Base-by-base conservation (phyloP, 2,113 vertebrate genomes). In the Chloropsis cyanopogon region DNA sequence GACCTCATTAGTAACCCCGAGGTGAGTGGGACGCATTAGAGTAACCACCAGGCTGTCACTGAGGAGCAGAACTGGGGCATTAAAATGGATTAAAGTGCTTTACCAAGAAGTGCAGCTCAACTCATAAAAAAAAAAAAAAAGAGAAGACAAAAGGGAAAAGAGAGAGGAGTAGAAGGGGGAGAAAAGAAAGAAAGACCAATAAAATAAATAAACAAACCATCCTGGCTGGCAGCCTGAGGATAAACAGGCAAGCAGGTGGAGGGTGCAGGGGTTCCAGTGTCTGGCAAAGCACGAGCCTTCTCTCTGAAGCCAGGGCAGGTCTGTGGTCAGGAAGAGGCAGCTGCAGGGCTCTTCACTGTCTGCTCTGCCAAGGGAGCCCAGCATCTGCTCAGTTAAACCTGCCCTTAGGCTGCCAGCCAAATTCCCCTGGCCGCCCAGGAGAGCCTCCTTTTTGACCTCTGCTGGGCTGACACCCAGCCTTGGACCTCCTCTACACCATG, bases 1-100 rank as follows among this genome's bases (percentile, higher is more conserved):
- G 98, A 98, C 98, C 98, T 98, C 98, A 98, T 98, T 98, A 98
- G 98, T 98, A 98, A 98, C 98, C 98, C 97, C 66, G 98, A 98
- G 98, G 98, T 98, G 98, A 98, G 98, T 82, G 86, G 97, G 97
- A 97, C 97, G 97, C 98, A 98, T 98, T 98, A 98, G 98, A 97
- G 96, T 98, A 98, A 98, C 98, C 98, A 96, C 98, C 93, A 87
- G 96, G 73, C 98, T 98, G 98, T 96, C 98, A 96, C 91, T 56
- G 97, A 97, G 97, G 97, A 98, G 95, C 95, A 96, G 97, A 97
- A 98, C 84, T 94, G 97, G 98, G 98, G 97, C 98, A 98, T 97
- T 98, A 98, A 98, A 98, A 98, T 97, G 97, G 98, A 98, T 98
- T 98, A 98, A 98, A 98, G 98, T 98, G 98, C 98, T 98, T 98